Base-by-base conservation (phyloP, 2,113 vertebrate genomes). In the Isurus oxyrinchus region DNA sequence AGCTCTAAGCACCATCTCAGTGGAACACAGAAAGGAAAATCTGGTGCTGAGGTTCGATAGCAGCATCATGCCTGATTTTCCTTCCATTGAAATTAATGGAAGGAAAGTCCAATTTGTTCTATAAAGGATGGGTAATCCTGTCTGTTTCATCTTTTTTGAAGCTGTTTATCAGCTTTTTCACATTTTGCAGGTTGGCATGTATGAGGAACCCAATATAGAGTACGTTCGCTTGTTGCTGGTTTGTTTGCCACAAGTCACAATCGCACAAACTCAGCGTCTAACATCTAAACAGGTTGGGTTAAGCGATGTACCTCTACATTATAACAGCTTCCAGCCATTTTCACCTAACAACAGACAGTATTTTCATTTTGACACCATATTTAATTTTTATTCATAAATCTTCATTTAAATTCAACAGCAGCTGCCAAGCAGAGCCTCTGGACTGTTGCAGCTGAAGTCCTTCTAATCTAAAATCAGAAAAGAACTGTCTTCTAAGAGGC, bases 401-500 rank as follows among this genome's bases (percentile, higher is more conserved):
- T 49, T 53, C 94, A 95, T 95, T 95, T 72, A 67, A 72, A 95
- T 95, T 72, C 67, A 72, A 72, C 66, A 69, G 59, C 31, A 93
- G 61, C 61, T 59, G 88, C 55, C 88, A 91, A 91, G 55, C 88
- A 40, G 16, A 63, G 35, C 59, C 59, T 94, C n/a, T 61, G 88
- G 31, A 59, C 88, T 61, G 86, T 88, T 88, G 21, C 44, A 25
- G 31, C 31, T 88, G 86, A 88, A 88, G 53, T 88, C 91, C 57
- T 19, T 63, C 91, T 94, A 61, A 67, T 44, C 21, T 66, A 35
- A 53, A 95, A 95, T 69, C 67, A 76, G 67, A 67, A 95, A 95
- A 19, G 23, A 95, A 72, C 67, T 72, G 94, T 69, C 67, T 95
- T 35, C 44, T 25, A 16, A 69, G 94, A 16, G 40, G 94, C 49